phyloP scores from a whole-genome alignment of 2,113 vertebrate genomes.

The Chrysemys picta region DNA sequence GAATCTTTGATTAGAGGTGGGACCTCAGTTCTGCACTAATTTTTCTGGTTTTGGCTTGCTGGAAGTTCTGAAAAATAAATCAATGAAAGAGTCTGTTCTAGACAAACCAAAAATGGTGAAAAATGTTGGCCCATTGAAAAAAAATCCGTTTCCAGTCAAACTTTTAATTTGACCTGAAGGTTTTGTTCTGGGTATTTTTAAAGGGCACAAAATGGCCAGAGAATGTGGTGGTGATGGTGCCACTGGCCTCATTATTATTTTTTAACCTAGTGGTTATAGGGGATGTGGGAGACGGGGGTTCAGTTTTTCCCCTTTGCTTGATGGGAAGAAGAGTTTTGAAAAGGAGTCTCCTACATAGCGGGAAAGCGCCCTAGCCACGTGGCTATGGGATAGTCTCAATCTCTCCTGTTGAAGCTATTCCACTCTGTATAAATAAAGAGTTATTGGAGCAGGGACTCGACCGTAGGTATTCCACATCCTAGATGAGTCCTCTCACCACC shows the following conservation, averaged over 20 bases:
- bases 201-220: background rate
- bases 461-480: too few species aligned
- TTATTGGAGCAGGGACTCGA: too few species aligned
- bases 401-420: too few species aligned
- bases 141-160: background rate
- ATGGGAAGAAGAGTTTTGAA: too few species aligned
- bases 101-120: background rate
- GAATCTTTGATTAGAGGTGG: background rate
- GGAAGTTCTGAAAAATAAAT: background rate
- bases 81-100: background rate
- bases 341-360: too few species aligned
- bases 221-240: background rate
- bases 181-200: background rate
- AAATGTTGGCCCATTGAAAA: background rate
- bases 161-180: background rate
- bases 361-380: too few species aligned
- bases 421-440: too few species aligned
- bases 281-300: background rate
- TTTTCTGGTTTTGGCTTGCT: background rate
- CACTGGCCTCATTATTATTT: background rate
- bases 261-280: background rate
- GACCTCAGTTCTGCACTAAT: background rate
- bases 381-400: too few species aligned
- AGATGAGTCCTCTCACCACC: too few species aligned
- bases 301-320: background rate